Percentiles rank a stretch among this genome's conserved stretches.
These are phyloP conservation scores for Diploptera punctata DNA, from an alignment of 2,888 invertebrate species.

Conservation along the genomic window DNA sequence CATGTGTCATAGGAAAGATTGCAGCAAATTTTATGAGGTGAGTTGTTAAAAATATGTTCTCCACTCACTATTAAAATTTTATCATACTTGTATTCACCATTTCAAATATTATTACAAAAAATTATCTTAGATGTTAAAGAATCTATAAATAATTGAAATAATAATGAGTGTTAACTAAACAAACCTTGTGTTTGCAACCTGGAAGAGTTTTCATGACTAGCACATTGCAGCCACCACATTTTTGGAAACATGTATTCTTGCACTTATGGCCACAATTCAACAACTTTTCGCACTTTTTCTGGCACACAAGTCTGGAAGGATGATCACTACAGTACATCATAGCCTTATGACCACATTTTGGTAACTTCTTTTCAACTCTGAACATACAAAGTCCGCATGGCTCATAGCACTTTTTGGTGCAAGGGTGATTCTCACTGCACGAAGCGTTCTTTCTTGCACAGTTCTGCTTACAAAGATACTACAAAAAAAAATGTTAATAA, in stretches of 20 bases:
- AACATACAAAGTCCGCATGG: conserved; percentile 56
- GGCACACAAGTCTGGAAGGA: conserved; percentile 55
- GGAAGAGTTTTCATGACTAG: conserved; percentile 54
- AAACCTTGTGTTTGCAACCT: conserved; percentile 55
- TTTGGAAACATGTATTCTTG: conserved; percentile 57
- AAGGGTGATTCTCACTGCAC: conserved; percentile 60
- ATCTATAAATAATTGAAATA: too few species aligned
- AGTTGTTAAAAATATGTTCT: too few species aligned
- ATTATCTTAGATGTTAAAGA: too few species aligned
- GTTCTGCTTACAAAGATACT: conserved; percentile 56
- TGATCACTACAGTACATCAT: conserved; percentile 55
- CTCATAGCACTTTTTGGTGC: conserved; percentile 60
- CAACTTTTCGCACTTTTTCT: conserved; percentile 57
- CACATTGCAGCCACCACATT: conserved; percentile 58
- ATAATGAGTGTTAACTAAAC: too few species aligned
- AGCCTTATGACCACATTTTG: conserved; percentile 51
- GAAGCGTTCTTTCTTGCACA: conserved; percentile 55
- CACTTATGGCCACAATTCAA: conserved; percentile 62
- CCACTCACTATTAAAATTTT: too few species aligned
- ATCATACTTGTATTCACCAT: too few species aligned
- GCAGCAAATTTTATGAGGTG: too few species aligned
- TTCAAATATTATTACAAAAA: too few species aligned
- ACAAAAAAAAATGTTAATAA: too few species aligned
- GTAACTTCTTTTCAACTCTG: conserved; percentile 57
- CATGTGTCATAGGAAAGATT: too few species aligned